Evolutionary conservation across 2,888 invertebrate genomes (phyloP).

Genomic region (Papilio demoleus): DNA sequence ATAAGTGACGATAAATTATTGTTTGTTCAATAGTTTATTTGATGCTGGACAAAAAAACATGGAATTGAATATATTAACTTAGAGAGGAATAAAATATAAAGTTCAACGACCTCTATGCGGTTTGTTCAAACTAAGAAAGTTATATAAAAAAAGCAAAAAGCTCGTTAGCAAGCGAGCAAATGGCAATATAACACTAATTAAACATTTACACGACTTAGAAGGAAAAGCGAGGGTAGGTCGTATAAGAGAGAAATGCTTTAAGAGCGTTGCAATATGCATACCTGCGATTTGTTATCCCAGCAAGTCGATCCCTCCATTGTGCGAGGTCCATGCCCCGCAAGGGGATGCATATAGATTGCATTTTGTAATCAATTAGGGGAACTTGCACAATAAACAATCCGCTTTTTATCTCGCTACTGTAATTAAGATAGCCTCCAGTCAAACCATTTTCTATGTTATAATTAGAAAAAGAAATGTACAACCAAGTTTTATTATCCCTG

Average conservation of each 20-base stretch:
- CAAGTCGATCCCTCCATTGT: slow-evolving; percentile 36
- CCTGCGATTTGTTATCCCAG: slow-evolving; percentile 33
- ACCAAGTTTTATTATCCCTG: neutral
- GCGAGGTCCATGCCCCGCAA: slow-evolving; percentile 33
- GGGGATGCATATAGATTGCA: slow-evolving; percentile 40
- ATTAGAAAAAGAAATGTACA: slow-evolving; percentile 3
- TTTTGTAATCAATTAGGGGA: slow-evolving; percentile 42
- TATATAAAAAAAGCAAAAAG: slow-evolving; percentile 8
- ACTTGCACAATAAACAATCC: slow-evolving; percentile 37
- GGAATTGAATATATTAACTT: neutral
- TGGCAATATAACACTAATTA: slow-evolving; percentile 31
- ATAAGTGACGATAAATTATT: neutral
- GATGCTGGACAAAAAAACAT: slow-evolving; percentile 4
- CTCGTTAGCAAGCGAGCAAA: slow-evolving; percentile 10
- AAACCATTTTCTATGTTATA: slow-evolving; percentile 11
- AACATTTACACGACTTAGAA: slow-evolving; percentile 23
- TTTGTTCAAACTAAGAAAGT: slow-evolving; percentile 9
- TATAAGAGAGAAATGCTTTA: slow-evolving; percentile 21
- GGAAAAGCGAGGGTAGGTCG: slow-evolving; percentile 13
- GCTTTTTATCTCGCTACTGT: slow-evolving; percentile 35
- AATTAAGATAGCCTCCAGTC: slow-evolving; percentile 38
- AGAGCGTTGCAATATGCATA: slow-evolving; percentile 27
- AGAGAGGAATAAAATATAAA: neutral
- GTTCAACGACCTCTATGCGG: slow-evolving; percentile 16
- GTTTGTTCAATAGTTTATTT: neutral